Evolutionary conservation across 2,888 invertebrate species (phyloP).

Genomic region (Plagodis dolabraria): DNA sequence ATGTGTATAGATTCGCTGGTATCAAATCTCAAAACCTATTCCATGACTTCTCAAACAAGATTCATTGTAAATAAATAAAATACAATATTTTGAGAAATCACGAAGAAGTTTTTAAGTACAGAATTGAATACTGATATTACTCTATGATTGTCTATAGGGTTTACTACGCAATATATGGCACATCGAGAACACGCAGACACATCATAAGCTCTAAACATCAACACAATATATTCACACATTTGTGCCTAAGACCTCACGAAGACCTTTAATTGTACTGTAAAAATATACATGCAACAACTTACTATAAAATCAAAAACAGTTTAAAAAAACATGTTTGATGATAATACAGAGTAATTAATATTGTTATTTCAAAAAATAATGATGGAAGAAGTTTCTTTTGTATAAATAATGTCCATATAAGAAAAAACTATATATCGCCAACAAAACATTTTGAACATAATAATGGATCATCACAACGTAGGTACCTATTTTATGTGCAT

Average conservation of each 20-base stretch:
- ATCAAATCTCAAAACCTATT: constrained; percentile 30
- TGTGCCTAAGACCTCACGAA: constrained; percentile 3
- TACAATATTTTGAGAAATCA: constrained; percentile 44
- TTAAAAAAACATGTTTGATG: too few relatives aligned
- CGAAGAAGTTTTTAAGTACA: constrained; percentile 50
- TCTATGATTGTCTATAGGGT: constrained; percentile 37
- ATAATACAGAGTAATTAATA: too few relatives aligned
- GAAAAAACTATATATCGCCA: too few relatives aligned
- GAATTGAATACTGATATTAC: constrained; percentile 20
- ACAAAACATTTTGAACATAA: too few relatives aligned
- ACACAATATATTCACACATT: constrained; percentile 23
- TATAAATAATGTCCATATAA: too few relatives aligned
- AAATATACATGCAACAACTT: too few relatives aligned
- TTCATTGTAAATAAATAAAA: constrained; percentile 25
- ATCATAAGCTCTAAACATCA: constrained; percentile 51
- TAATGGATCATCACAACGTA: too few relatives aligned
- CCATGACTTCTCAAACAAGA: constrained; percentile 20
- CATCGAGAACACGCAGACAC: constrained; percentile 68
- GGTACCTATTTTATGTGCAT: constrained; percentile 22
- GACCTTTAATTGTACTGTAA: too few relatives aligned
- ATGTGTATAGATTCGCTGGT: background rate
- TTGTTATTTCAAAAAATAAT: too few relatives aligned
- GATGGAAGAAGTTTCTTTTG: too few relatives aligned
- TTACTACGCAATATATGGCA: constrained; percentile 54
- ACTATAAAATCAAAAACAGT: too few relatives aligned